These are phyloP conservation scores for Caenorhabditis sinica DNA, from an alignment of 2,888 invertebrate species.

Conservation along the genomic window DNA sequence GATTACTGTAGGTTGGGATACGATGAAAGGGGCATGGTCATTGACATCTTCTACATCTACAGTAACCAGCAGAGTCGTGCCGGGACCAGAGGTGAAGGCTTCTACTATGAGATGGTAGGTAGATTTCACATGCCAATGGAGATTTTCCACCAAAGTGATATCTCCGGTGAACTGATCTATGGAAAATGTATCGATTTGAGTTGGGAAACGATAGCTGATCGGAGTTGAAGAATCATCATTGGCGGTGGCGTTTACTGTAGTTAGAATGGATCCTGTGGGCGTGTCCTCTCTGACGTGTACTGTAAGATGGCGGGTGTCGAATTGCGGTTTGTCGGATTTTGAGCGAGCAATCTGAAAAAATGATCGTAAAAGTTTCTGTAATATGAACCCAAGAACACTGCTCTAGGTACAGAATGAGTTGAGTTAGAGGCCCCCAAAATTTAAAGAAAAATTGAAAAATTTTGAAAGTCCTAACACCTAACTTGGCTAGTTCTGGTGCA, in stretches of 20 bases:
- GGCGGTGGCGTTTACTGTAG: conserved; percentile 61
- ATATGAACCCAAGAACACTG: neutral
- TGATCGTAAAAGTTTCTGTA: neutral
- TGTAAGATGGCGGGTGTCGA: conserved; percentile 36
- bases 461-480: neutral
- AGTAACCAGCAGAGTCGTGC: conserved; percentile 85
- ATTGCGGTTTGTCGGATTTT: conserved; percentile 45
- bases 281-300: conserved; percentile 49
- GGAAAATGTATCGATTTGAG: conserved; percentile 87
- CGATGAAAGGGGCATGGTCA: conserved; percentile 95
- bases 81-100: conserved; percentile 60
- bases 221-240: conserved; percentile 60
- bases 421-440: neutral
- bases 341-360: conserved; percentile 44
- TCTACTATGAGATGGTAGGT: conserved; percentile 62
- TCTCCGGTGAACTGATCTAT: conserved; percentile 95
- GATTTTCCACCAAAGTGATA: conserved; percentile 89
- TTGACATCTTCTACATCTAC: conserved; percentile 89
- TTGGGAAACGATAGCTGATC: conserved; percentile 70
- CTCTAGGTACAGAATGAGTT: neutral
- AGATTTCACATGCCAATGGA: conserved; percentile 84
- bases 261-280: conserved; percentile 57
- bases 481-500: neutral
- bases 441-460: neutral
- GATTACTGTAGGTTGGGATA: conserved; percentile 84